Percentiles rank a stretch among this genome's conserved stretches.
These are phyloP conservation scores for Cantharis lateralis DNA, from an alignment of 2,888 invertebrate species.

Conservation along the genomic window DNA sequence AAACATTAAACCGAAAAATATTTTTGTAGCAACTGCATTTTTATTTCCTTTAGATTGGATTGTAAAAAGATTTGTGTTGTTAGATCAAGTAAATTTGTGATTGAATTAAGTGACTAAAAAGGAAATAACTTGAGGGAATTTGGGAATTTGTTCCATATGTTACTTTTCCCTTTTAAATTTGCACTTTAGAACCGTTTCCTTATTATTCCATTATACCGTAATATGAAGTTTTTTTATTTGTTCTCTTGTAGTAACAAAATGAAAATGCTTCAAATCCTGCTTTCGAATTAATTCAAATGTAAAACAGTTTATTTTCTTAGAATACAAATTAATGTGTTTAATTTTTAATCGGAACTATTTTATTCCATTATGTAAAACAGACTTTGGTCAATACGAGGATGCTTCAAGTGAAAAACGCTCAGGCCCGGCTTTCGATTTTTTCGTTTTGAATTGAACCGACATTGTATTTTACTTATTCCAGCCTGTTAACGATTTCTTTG, in stretches of 20 bases:
- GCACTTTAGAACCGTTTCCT: not conserved
- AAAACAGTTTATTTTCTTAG: not conserved
- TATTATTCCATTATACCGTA: not conserved
- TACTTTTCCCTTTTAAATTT: constrained; percentile 1
- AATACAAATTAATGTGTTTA: not conserved
- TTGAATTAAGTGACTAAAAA: constrained; percentile 12
- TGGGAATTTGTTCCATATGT: constrained; percentile 13
- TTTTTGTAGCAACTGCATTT: not conserved
- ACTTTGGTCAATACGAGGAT: not conserved
- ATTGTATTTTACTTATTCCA: not conserved
- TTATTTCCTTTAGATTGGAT: not conserved
- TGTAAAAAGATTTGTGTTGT: constrained; percentile 4
- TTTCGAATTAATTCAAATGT: not conserved
- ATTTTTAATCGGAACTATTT: not conserved
- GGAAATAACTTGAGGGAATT: constrained; percentile 18
- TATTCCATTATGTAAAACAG: not conserved
- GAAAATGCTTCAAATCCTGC: not conserved
- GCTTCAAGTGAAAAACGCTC: not conserved
- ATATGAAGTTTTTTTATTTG: not conserved
- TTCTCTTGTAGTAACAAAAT: not conserved
- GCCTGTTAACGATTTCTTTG: not conserved
- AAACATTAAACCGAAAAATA: not conserved
- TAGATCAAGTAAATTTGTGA: constrained; percentile 11
- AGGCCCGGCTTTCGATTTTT: not conserved
- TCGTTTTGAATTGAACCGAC: not conserved